Evolutionary conservation across 1,140 invertebrate species (phyloP), one percentile per base, ranked within the genome.

Genomic region (Zelostemma sp.): DNA sequence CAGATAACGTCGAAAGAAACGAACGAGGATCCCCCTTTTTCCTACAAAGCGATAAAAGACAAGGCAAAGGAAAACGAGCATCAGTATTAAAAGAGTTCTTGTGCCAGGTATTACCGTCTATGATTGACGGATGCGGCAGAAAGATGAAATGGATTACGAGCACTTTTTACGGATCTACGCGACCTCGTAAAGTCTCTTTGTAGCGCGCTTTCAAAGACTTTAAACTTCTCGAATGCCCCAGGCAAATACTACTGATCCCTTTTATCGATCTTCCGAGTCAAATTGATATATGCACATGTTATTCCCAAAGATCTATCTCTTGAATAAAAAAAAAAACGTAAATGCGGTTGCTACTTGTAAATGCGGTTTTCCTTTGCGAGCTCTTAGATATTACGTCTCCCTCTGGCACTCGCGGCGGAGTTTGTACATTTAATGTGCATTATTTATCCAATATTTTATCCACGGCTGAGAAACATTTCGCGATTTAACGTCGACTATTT

Each of bases 61-160:
- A 31, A 8, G 46, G 51, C 64, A 71, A 66, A 58, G 58, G 59
- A 66, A 57, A 58, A 21, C 5, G 61, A 66, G 66, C 63, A 67
- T 67, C 59, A 55, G 60, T 31, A 72, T 67, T 72, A 67, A n/a
- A n/a, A 72, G 63, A 67, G 60, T 60, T 67, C 54, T 71, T 62
- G 48, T 40, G 35, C 62, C 46, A 53, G 12, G 48, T 43, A 43
- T 16, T 16, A 43, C 14, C 8, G 40, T 15, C 58, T 56, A 61
- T 57, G 59, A 72, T 67, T 59, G 63, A 60, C 63, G 50, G 63
- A 67, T 67, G 60, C 59, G 55, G 59, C 50, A 64, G 69, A 35
- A 35, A 71, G 68, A 71, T 71, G 62, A 65, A 70, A 65, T 61
- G 68, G 53, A 70, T 70, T 70, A 70, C 61, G 62, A 45, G 50